phyloP scores from a whole-genome alignment of 2,888 invertebrate species.

The Protodeltote pygarga region DNA sequence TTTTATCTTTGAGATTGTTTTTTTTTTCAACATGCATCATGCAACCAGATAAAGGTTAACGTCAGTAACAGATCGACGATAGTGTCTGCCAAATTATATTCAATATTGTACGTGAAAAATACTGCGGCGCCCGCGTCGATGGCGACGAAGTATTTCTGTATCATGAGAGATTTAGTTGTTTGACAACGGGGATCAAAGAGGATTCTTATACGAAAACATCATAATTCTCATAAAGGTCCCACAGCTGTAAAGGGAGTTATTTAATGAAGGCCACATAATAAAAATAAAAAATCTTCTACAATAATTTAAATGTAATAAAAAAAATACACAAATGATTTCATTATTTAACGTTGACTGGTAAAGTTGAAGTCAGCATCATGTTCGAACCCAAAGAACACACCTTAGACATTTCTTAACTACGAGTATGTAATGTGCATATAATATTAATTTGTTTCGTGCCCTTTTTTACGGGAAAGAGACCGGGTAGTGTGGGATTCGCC shows the following conservation, averaged over 20 bases:
- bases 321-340: too few relatives aligned
- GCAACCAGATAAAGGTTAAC: slow-evolving; percentile 45
- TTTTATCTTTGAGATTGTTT: slow-evolving; percentile 3
- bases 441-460: too few relatives aligned
- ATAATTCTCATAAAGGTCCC: slow-evolving; percentile 13
- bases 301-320: too few relatives aligned
- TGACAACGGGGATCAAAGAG: slow-evolving; percentile 55
- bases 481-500: too few relatives aligned
- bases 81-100: slow-evolving; percentile 58
- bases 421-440: too few relatives aligned
- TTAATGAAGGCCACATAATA: neutral
- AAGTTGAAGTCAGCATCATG: too few relatives aligned
- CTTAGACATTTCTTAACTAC: too few relatives aligned
- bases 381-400: too few relatives aligned
- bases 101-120: slow-evolving; percentile 50
- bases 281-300: too few relatives aligned
- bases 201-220: slow-evolving; percentile 27
- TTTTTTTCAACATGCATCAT: slow-evolving; percentile 35
- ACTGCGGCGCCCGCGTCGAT: slow-evolving; percentile 52
- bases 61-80: slow-evolving; percentile 22
- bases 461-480: too few relatives aligned
- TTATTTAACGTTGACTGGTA: too few relatives aligned
- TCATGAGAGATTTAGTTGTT: slow-evolving; percentile 43
- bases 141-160: slow-evolving; percentile 56
- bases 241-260: slow-evolving; percentile 4